Percentiles rank a stretch among this genome's conserved stretches.
phyloP scores from a whole-genome alignment of 2,797 vertebrate species.

The Cuculus canorus region DNA sequence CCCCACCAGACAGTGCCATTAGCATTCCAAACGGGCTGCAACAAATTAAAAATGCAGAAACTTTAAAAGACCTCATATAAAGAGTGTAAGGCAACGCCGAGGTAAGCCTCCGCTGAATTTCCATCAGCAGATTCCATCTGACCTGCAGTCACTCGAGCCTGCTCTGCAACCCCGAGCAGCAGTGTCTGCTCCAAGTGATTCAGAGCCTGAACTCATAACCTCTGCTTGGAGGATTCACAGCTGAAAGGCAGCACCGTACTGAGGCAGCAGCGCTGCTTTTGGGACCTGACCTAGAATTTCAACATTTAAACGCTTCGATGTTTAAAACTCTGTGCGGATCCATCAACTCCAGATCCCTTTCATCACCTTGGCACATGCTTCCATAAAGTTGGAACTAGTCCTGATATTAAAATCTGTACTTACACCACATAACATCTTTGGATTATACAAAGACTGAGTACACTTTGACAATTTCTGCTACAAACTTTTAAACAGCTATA shows the following conservation, averaged over 20 bases:
- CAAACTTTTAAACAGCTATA: not conserved
- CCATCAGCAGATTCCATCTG: not conserved
- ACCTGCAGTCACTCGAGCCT: not conserved
- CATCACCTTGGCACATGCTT: rapidly evolving
- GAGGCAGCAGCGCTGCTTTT: not conserved
- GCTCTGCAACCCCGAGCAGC: not conserved
- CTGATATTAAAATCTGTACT: not conserved
- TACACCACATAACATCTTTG: not conserved
- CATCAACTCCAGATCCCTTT: not conserved
- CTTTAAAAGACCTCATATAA: not conserved
- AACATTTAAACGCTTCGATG: not conserved
- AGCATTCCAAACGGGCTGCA: conserved; percentile 16
- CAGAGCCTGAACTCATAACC: not conserved
- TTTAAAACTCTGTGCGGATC: rapidly evolving
- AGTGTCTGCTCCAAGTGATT: not conserved
- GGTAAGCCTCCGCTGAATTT: not conserved
- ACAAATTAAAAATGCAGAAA: conserved; percentile 19
- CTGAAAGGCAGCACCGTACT: not conserved
- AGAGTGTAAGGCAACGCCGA: not conserved
- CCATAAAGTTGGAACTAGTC: not conserved
- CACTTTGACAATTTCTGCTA: not conserved
- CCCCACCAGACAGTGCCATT: not conserved
- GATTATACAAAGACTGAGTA: not conserved
- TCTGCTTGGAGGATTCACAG: not conserved
- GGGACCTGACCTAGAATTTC: not conserved